Evolutionary conservation across 37 sponge, comb jelly and placozoan species (phyloP).

Genomic region (Bolinopsis microptera): DNA sequence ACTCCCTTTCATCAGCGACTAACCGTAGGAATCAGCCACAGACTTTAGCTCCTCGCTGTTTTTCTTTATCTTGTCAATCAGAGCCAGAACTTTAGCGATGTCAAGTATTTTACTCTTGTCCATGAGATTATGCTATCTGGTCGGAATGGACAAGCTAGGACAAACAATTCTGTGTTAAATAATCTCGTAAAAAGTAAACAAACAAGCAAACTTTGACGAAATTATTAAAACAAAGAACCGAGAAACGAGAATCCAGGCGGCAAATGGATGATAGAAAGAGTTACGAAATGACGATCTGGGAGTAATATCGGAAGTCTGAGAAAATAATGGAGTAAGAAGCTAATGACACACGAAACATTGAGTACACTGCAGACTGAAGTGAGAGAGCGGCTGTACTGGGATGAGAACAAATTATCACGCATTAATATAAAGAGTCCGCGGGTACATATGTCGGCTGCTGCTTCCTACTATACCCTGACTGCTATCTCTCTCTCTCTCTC

Average conservation of each 20-base stretch:
- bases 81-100: not conserved
- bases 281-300: not conserved
- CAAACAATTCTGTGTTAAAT: not conserved
- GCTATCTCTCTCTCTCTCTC: not conserved
- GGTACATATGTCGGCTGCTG: not conserved
- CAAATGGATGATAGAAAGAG: not conserved
- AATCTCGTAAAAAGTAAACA: not conserved
- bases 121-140: not conserved
- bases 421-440: slow-evolving; percentile 26
- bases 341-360: not conserved
- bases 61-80: slow-evolving; percentile 17
- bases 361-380: not conserved
- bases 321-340: not conserved
- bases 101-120: slow-evolving; percentile 18
- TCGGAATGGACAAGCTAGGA: not conserved
- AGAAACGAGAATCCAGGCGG: not conserved
- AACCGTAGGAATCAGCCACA: not conserved
- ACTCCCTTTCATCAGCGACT: not conserved
- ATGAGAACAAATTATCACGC: slow-evolving; percentile 64
- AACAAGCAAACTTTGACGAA: not conserved
- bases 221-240: not conserved
- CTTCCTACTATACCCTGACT: not conserved
- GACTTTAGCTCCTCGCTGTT: slow-evolving; percentile 7
- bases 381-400: not conserved
- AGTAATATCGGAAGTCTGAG: not conserved